Conservation (phyloP, 2,113 vertebrate genomes). For the Pavo muticus region DNA sequence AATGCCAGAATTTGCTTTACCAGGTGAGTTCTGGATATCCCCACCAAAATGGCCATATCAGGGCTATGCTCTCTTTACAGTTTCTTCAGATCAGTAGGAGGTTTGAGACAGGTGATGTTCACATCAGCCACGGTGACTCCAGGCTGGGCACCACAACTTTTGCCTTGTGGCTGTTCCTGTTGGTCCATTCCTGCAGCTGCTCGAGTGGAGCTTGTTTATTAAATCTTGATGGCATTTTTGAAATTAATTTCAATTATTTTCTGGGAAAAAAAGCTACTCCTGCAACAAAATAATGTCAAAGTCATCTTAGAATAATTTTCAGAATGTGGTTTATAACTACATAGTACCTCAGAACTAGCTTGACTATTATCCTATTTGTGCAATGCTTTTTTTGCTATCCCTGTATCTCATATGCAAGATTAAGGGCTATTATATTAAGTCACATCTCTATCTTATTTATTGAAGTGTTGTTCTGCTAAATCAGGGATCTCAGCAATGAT, state of each 20-base stretch:
- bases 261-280: background rate
- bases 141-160: background rate
- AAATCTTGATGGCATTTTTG: background rate
- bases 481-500: constrained; percentile 23
- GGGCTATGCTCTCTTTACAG: background rate
- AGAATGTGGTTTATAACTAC: background rate
- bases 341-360: background rate
- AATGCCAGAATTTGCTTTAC: background rate
- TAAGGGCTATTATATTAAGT: constrained; percentile 16
- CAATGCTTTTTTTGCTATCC: background rate
- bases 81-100: background rate
- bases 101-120: background rate
- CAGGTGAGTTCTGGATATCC: background rate
- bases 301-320: background rate
- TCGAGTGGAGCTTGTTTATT: background rate
- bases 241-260: background rate
- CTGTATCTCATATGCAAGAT: background rate
- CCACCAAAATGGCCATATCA: background rate
- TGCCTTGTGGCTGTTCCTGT: background rate
- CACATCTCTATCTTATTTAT: constrained; percentile 41
- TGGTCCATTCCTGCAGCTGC: background rate
- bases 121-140: background rate
- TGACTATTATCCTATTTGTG: background rate
- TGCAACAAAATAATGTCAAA: background rate
- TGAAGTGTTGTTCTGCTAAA: constrained; percentile 22